A percentile compares a stretch with the other conserved stretches of the same genome.
Evolutionary conservation across 2,888 invertebrate genomes (phyloP).

Genomic region (Xestia c-nigrum): DNA sequence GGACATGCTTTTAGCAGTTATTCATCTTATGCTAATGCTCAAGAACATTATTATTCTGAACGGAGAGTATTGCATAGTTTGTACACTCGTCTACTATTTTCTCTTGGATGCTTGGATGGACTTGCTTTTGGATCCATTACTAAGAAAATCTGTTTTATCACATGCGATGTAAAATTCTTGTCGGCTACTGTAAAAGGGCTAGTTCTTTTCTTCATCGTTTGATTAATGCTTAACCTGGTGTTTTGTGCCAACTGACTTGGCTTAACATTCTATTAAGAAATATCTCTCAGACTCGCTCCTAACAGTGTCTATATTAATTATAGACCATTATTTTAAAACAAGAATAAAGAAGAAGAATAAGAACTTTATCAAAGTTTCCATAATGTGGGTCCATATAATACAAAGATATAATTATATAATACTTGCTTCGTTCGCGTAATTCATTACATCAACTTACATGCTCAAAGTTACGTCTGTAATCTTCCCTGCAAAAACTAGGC

Average conservation of each 20-base stretch:
- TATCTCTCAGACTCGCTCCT: neutral
- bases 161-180: neutral
- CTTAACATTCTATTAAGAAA: too few relatives aligned
- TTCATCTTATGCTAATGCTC: conserved; percentile 41
- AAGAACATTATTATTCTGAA: conserved; percentile 20
- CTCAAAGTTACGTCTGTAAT: neutral
- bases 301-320: neutral
- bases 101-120: neutral
- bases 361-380: neutral
- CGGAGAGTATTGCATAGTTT: neutral
- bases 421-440: neutral
- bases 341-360: too few relatives aligned
- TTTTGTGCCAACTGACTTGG: too few relatives aligned
- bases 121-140: neutral
- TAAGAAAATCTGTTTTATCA: neutral
- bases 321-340: neutral
- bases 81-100: neutral
- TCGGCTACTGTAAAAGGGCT: neutral
- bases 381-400: neutral
- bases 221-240: too few relatives aligned
- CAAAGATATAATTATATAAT: neutral
- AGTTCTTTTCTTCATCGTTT: too few relatives aligned
- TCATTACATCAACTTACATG: neutral
- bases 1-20: conserved; percentile 36
- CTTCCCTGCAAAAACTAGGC: neutral